Evolutionary conservation across 2,113 vertebrate species (phyloP), one percentile per base, ranked within the genome.

Genomic region (Corynorhinus townsendii): DNA sequence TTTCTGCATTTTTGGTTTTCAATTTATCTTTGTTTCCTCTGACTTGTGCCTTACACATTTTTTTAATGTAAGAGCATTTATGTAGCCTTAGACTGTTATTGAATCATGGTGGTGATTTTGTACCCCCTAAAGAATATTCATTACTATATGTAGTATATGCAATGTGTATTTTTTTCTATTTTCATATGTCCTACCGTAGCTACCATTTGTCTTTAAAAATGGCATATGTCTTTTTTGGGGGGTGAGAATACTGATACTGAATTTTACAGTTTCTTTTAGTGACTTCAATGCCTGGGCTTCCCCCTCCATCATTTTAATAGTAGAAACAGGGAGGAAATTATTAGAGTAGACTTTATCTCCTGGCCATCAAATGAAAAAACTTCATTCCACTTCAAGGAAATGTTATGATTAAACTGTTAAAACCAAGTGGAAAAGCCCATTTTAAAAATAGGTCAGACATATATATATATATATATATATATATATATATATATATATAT

Each of bases 151-250:
- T 40, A 20, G 14, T 52, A 47, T 64, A 62, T 90, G 38, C 8
- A 54, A 1, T 77, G 86, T 77, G 5, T 54, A 59, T 62, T 93
- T 93, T 97, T 93, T 5, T 89, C 0, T 90, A 30, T 76, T 15
- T 92, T 88, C n/a, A 52, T 19, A 24, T 79, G n/a, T 90, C 85
- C 90, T 80, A 11, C 1, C 40, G 38, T 52, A 86, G 54, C 75
- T 73, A 73, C 14, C n/a, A 40, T 85, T 92, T 96, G 28, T 90
- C 35, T 94, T 87, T 35, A 35, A 89, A 90, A 93, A 77, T n/a
- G 68, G 11, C 30, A 0, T 82, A 66, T 64, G 91, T 85, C 38
- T 38, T 11, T 68, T 86, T 79, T 80, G 30, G 59, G 19, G 38
- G 52, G 16, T 91, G 69, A 77, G 17, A 91, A 16, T 90, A 90